These are phyloP conservation scores for Portevinia maculata DNA, from an alignment of 2,888 invertebrate genomes.

Conservation along the genomic window DNA sequence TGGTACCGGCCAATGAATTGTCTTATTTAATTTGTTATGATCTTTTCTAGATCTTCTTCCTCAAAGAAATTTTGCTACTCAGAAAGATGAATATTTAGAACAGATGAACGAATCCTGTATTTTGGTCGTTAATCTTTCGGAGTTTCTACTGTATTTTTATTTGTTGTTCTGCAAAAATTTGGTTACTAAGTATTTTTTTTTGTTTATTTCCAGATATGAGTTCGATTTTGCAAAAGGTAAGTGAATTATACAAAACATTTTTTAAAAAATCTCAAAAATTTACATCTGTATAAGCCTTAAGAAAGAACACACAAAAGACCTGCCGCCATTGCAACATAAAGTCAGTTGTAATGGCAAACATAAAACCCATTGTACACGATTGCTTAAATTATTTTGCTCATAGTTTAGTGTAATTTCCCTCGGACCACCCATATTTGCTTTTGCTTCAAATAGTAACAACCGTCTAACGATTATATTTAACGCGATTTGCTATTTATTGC, in stretches of 20 bases:
- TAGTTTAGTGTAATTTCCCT: conserved; percentile 57
- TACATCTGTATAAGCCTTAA: neutral
- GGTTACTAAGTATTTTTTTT: too few species aligned
- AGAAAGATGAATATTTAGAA: too few species aligned
- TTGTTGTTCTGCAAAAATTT: too few species aligned
- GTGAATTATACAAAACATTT: neutral
- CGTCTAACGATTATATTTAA: conserved; percentile 69
- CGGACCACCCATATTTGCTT: conserved; percentile 18
- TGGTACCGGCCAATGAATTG: too few species aligned
- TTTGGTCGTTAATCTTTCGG: too few species aligned
- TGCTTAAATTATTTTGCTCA: conserved; percentile 49
- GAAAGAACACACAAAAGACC: conserved; percentile 24
- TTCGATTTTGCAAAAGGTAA: conserved; percentile 37
- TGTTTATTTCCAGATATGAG: conserved; percentile 35
- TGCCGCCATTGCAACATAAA: conserved; percentile 16
- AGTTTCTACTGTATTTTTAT: too few species aligned
- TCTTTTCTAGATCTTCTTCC: too few species aligned
- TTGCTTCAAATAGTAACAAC: conserved; percentile 31
- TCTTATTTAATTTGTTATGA: too few species aligned
- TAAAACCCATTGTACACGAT: conserved; percentile 35
- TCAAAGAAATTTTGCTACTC: too few species aligned
- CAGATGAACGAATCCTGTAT: too few species aligned
- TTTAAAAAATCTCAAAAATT: neutral
- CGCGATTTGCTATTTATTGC: conserved; percentile 70
- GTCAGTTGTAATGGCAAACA: conserved; percentile 2